A percentile compares a stretch with the other conserved stretches of the same genome.
Conservation (phyloP, 2,888 invertebrate species). For the Heliconius ismenius region DNA sequence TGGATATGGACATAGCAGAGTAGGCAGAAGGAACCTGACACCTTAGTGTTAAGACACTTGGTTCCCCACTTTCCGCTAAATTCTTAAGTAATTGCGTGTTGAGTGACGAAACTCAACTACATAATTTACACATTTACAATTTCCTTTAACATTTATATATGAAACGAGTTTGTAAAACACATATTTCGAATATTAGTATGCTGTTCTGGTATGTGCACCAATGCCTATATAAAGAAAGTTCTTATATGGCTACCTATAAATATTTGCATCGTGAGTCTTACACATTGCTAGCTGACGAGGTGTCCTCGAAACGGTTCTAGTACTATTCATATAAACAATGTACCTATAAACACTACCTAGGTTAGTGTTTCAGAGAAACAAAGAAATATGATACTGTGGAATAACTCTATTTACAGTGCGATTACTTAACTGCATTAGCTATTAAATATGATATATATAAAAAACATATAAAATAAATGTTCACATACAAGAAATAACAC, state of each 20-base stretch:
- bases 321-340: slow-evolving; percentile 38
- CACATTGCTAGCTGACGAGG: slow-evolving; percentile 41
- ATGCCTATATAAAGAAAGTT: slow-evolving; percentile 44
- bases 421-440: not conserved
- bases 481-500: not conserved
- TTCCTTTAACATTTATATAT: not conserved
- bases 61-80: too few species aligned
- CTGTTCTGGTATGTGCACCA: slow-evolving; percentile 41
- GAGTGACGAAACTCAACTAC: too few species aligned
- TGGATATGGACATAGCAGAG: too few species aligned
- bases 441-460: not conserved
- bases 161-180: not conserved
- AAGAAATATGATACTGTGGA: slow-evolving; percentile 29
- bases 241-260: slow-evolving; percentile 44
- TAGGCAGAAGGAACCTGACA: too few species aligned
- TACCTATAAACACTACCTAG: slow-evolving; percentile 24
- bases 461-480: not conserved
- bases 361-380: slow-evolving; percentile 33
- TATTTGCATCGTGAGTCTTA: slow-evolving; percentile 43
- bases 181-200: slow-evolving; percentile 36
- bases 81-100: too few species aligned
- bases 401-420: slow-evolving; percentile 5
- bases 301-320: slow-evolving; percentile 40
- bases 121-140: too few species aligned
- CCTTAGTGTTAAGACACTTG: too few species aligned